A percentile compares a stretch with the other conserved stretches of the same genome.
Conservation (phyloP, 2,113 vertebrate genomes). For the Coryphaenoides rupestris region DNA sequence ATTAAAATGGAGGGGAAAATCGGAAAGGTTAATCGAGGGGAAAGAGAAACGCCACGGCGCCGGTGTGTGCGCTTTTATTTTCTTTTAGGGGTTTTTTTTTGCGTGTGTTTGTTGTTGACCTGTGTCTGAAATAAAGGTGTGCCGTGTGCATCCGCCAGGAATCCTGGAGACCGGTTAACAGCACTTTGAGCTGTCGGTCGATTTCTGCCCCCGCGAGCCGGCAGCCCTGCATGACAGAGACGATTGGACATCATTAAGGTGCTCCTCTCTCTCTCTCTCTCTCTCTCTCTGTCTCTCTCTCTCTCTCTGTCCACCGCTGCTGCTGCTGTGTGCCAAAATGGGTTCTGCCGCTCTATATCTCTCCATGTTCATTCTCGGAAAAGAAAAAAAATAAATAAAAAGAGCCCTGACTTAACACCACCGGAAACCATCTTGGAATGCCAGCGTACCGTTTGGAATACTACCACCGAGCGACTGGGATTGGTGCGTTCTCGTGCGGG, state of each 20-base stretch:
- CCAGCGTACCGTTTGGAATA: too few relatives aligned
- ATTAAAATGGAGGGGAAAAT: neutral
- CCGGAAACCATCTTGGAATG: too few relatives aligned
- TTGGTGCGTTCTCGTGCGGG: too few relatives aligned
- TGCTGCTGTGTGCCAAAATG: conserved; percentile 59
- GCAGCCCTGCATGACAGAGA: conserved; percentile 66
- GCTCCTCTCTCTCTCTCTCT: conserved; percentile 12
- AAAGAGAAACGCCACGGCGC: conserved; percentile 20
- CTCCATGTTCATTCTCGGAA: neutral
- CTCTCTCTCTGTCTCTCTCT: conserved; percentile 22
- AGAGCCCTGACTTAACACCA: neutral
- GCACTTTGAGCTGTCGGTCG: conserved; percentile 65
- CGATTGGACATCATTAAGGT: conserved; percentile 71
- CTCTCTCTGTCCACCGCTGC: too few relatives aligned
- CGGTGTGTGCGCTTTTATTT: conserved; percentile 23
- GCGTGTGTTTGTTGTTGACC: conserved; percentile 19
- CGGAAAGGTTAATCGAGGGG: conserved; percentile 30
- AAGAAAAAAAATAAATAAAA: too few relatives aligned
- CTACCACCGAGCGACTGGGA: too few relatives aligned
- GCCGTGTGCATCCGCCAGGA: conserved; percentile 51
- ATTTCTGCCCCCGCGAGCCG: conserved; percentile 65
- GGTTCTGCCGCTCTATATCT: conserved; percentile 47
- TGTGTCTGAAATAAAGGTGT: conserved; percentile 50
- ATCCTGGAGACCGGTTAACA: conserved; percentile 57
- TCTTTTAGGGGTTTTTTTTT: neutral